These are phyloP conservation scores for Pomacea canaliculata DNA, from an alignment of 2,888 invertebrate species.

Conservation along the genomic window DNA sequence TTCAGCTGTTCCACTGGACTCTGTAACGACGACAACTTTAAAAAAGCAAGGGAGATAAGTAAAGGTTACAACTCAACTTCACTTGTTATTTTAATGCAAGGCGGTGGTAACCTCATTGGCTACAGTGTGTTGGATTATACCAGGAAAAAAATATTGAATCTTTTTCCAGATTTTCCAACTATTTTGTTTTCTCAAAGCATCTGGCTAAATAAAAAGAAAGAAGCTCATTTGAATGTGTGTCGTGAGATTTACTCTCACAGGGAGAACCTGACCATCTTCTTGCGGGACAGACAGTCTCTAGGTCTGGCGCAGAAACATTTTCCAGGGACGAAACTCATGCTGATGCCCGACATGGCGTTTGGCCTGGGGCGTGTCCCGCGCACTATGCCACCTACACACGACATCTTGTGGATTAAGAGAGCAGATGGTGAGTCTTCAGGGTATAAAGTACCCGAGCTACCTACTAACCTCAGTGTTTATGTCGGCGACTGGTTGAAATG, in stretches of 20 bases:
- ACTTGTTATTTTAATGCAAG: slow-evolving; percentile 39
- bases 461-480: slow-evolving; percentile 17
- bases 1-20: slow-evolving; percentile 24
- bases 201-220: not conserved
- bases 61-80: slow-evolving; percentile 10
- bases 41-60: slow-evolving; percentile 10
- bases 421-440: slow-evolving; percentile 26
- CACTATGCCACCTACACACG: slow-evolving; percentile 32
- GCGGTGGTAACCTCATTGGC: slow-evolving; percentile 40
- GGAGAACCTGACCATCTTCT: slow-evolving; percentile 27
- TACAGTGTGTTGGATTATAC: slow-evolving; percentile 17
- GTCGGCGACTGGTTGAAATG: slow-evolving; percentile 35
- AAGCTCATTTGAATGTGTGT: not conserved
- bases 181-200: slow-evolving; percentile 36
- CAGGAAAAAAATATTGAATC: slow-evolving; percentile 12
- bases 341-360: slow-evolving; percentile 39
- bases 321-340: slow-evolving; percentile 22
- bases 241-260: slow-evolving; percentile 19
- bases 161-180: slow-evolving; percentile 20
- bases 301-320: slow-evolving; percentile 24
- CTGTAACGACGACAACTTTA: slow-evolving; percentile 19
- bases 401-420: slow-evolving; percentile 37
- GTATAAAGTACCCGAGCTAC: slow-evolving; percentile 22
- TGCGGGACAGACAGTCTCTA: slow-evolving; percentile 27
- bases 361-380: slow-evolving; percentile 28